Percentiles rank a stretch among this genome's conserved stretches.
phyloP scores from a whole-genome alignment of 2,113 vertebrate species.

The Bubo scandiacus region DNA sequence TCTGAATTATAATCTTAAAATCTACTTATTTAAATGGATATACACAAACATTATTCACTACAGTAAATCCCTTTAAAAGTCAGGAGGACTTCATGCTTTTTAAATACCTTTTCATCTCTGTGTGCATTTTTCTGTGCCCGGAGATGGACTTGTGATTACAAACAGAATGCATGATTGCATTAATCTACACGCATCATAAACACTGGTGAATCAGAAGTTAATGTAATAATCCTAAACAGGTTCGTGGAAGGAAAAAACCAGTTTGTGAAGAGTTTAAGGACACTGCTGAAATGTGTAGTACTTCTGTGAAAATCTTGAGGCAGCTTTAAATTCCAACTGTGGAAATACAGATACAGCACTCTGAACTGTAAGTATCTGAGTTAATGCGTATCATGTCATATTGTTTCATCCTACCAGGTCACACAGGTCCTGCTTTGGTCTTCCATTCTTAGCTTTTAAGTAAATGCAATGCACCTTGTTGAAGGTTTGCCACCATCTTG shows the following conservation, averaged over 20 bases:
- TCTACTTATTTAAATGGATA: not conserved
- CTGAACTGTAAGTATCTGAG: not conserved
- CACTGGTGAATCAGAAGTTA: not conserved
- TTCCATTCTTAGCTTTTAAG: not conserved
- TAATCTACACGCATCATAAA: not conserved
- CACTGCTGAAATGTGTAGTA: not conserved
- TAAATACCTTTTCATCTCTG: not conserved
- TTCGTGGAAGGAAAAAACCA: not conserved
- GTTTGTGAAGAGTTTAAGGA: not conserved
- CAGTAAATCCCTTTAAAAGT: not conserved
- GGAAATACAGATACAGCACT: not conserved
- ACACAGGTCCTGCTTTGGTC: not conserved
- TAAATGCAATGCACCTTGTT: not conserved
- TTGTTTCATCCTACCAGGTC: not conserved
- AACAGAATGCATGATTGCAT: not conserved
- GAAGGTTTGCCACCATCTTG: not conserved
- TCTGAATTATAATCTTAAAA: not conserved
- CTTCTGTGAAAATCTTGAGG: not conserved
- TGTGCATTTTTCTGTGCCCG: not conserved
- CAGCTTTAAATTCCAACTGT: not conserved
- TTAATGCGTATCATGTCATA: not conserved
- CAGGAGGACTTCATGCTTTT: not conserved
- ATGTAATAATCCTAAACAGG: not conserved
- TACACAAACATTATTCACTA: not conserved
- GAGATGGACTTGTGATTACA: not conserved